Conservation (phyloP, 1,140 invertebrate species). For the Plectrocnemia conspersa region DNA sequence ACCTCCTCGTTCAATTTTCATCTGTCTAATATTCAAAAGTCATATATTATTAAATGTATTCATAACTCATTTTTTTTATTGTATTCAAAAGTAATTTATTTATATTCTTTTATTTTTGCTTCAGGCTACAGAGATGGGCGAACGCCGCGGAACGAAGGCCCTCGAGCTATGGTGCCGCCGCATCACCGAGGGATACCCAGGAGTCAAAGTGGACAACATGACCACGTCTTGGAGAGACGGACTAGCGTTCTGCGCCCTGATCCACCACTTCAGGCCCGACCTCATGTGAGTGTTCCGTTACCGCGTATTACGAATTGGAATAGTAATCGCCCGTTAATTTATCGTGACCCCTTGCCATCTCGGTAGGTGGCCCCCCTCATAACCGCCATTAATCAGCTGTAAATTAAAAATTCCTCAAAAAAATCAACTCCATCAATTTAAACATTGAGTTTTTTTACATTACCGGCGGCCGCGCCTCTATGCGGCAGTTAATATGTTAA, state of each 20-base stretch:
- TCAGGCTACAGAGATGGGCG: conserved; percentile 59
- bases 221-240: conserved; percentile 91
- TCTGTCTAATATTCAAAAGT: not conserved
- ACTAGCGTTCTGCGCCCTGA: conserved; percentile 92
- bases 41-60: not conserved
- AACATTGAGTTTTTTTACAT: too few species aligned
- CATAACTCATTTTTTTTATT: not conserved
- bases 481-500: too few species aligned
- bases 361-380: too few species aligned
- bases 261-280: conserved; percentile 92
- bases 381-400: too few species aligned
- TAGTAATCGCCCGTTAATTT: too few species aligned
- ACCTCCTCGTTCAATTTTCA: not conserved
- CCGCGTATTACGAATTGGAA: too few species aligned
- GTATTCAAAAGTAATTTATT: not conserved
- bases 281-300: conserved; percentile 89
- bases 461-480: too few species aligned
- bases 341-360: too few species aligned
- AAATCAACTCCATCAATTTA: too few species aligned
- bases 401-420: too few species aligned
- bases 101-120: conserved; percentile 4
- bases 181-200: conserved; percentile 80
- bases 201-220: conserved; percentile 87
- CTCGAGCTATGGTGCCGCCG: conserved; percentile 84
- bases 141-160: conserved; percentile 79